A percentile compares a stretch with the other conserved stretches of the same genome.
These are phyloP conservation scores for Lindbergichthys nudifrons DNA, from an alignment of 2,797 vertebrate species.

Conservation along the genomic window DNA sequence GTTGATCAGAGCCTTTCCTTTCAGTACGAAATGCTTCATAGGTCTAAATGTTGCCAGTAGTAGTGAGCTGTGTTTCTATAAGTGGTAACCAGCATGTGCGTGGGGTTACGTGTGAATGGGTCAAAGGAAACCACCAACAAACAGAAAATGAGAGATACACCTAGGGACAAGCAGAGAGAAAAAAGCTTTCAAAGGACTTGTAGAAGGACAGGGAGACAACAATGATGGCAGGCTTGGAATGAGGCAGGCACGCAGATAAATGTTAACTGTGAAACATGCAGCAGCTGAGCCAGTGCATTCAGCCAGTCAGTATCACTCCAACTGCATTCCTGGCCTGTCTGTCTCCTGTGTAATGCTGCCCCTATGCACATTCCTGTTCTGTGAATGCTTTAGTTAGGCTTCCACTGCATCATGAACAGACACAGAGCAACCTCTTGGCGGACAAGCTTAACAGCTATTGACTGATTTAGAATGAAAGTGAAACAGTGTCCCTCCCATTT, in stretches of 20 bases:
- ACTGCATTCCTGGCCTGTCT: conserved; percentile 70
- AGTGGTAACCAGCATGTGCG: conserved; percentile 13
- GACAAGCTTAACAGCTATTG: conserved; percentile 31
- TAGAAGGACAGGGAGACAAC: conserved; percentile 8
- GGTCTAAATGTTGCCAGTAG: conserved; percentile 43
- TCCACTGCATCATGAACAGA: conserved; percentile 42
- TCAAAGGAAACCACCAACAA: conserved; percentile 18
- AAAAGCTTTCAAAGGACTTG: background rate
- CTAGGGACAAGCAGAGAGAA: background rate
- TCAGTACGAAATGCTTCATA: background rate
- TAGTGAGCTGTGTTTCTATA: conserved; percentile 27
- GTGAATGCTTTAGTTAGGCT: conserved; percentile 50
- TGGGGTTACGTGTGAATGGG: background rate
- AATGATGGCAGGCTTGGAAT: conserved; percentile 22
- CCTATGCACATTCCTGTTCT: conserved; percentile 74
- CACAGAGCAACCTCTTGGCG: conserved; percentile 38
- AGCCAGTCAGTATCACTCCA: conserved; percentile 33
- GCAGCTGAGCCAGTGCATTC: conserved; percentile 53
- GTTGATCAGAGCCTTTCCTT: background rate
- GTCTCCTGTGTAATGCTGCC: conserved; percentile 69
- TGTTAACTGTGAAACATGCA: conserved; percentile 32
- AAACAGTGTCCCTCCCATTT: conserved; percentile 32
- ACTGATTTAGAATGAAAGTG: conserved; percentile 48
- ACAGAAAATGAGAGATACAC: background rate
- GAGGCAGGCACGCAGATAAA: conserved; percentile 15